Evolutionary conservation across 2,888 invertebrate species (phyloP).

Genomic region (Phalera bucephala): DNA sequence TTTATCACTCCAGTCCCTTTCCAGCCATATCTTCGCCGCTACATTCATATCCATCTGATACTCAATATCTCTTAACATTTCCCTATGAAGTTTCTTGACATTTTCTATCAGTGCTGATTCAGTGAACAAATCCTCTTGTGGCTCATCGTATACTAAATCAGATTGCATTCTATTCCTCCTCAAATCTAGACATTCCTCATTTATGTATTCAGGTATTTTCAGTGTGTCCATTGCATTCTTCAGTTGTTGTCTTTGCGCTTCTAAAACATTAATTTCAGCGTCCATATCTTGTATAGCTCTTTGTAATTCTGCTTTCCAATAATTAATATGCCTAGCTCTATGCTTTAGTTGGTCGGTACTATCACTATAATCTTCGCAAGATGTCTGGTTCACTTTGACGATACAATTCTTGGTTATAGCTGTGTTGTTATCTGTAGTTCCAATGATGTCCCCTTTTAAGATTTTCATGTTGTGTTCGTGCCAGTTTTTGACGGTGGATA

Average conservation of each 20-base stretch:
- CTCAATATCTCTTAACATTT: slow-evolving; percentile 86
- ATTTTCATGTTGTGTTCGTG: slow-evolving; percentile 62
- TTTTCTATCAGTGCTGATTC: slow-evolving; percentile 89
- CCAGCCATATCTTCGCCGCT: slow-evolving; percentile 89
- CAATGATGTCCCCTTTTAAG: slow-evolving; percentile 69
- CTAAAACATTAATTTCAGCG: slow-evolving; percentile 60
- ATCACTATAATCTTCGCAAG: slow-evolving; percentile 65
- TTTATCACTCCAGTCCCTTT: slow-evolving; percentile 96
- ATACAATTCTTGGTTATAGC: slow-evolving; percentile 72
- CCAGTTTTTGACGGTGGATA: slow-evolving; percentile 62
- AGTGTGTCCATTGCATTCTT: slow-evolving; percentile 68
- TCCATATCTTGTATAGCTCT: slow-evolving; percentile 70
- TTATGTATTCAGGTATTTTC: slow-evolving; percentile 67
- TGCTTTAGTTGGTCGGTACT: slow-evolving; percentile 69
- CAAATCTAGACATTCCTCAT: slow-evolving; percentile 87
- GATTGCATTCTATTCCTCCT: slow-evolving; percentile 87
- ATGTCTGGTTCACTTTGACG: slow-evolving; percentile 70
- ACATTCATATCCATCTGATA: slow-evolving; percentile 88
- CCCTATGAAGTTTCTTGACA: slow-evolving; percentile 84
- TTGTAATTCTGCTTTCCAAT: slow-evolving; percentile 72
- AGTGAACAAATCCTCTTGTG: slow-evolving; percentile 89
- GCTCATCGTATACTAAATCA: slow-evolving; percentile 88
- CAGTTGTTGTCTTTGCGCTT: slow-evolving; percentile 68
- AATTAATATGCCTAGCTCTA: slow-evolving; percentile 68
- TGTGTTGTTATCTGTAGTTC: slow-evolving; percentile 65